Base-by-base conservation (phyloP, 2,113 vertebrate genomes). In the Athene cunicularia region DNA sequence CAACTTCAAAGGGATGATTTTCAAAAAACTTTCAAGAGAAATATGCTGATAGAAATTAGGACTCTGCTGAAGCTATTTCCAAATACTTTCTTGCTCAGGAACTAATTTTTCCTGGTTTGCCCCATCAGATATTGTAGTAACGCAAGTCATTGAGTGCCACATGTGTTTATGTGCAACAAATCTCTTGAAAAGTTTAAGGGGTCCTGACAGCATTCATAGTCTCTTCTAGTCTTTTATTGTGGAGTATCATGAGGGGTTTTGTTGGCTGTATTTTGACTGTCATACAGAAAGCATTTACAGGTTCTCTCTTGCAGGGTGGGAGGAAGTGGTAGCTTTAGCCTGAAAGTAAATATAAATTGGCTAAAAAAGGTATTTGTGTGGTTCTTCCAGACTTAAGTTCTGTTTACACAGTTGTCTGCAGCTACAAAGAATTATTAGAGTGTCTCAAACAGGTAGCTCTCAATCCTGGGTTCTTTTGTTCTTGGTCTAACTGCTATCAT, bases 401-500 rank as follows among this genome's bases (percentile, higher is more conserved):
- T 92, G 80, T 88, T 95, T 91, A 95, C 49, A 93, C 35, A 92
- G 80, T 73, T 83, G 67, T 88, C 86, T 94, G 76, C 63, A 86
- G 28, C 72, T 70, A 41, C 45, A 62, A 84, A 88, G 49, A 82
- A 92, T 56, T 80, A 3, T 32, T 72, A 22, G 12, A 73, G 32
- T 66, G 71, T 67, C 88, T 86, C 74, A 71, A 56, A 94, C 16
- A 15, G 14, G 43, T 30, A 95, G 59, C 27, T 92, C 60, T 74
- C 49, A 82, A 1, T 41, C 41, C 30, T 55, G 24, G 11, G 13
- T 27, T 92, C 28, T 63, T 67, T 63, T 41, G 24, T 37, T 93
- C 47, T 86, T 83, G 9, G 55, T 95, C 33, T 77, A 95, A 77
- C 67, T n/a, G 43, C 7, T 79, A 64, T 59, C 7, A 60, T 47